A percentile compares a stretch with the other conserved stretches of the same genome.
phyloP scores from a whole-genome alignment of 2,888 invertebrate species.

The Hoplodrina ambigua region DNA sequence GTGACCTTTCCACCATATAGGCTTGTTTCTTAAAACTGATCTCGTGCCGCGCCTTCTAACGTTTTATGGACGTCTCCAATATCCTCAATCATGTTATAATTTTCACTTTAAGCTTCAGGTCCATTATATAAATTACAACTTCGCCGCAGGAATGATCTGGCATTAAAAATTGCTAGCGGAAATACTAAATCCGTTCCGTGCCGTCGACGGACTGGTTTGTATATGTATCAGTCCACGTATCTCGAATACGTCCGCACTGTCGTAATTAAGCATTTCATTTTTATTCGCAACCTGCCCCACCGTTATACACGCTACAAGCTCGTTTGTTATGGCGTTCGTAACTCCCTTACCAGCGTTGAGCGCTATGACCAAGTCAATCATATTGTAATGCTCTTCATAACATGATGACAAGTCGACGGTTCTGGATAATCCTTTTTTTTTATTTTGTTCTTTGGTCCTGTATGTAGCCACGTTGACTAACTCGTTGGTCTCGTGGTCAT shows the following conservation, averaged over 20 bases:
- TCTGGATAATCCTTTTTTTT: too few relatives aligned
- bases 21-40: not conserved
- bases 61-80: conserved; percentile 11
- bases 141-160: conserved; percentile 37
- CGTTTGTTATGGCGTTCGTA: conserved; percentile 25
- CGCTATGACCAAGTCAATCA: conserved; percentile 14
- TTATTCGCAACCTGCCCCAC: conserved; percentile 51
- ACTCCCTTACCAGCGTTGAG: not conserved
- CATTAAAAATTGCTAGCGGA: conserved; percentile 62
- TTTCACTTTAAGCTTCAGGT: conserved; percentile 24
- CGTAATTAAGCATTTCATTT: conserved; percentile 66
- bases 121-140: conserved; percentile 47
- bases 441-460: too few relatives aligned
- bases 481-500: too few relatives aligned
- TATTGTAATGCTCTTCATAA: conserved; percentile 30
- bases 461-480: too few relatives aligned
- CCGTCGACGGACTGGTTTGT: conserved; percentile 66
- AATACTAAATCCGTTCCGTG: conserved; percentile 71
- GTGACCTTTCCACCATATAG: conserved; percentile 17
- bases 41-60: not conserved
- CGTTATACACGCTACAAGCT: conserved; percentile 20
- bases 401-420: conserved; percentile 7
- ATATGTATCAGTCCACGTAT: conserved; percentile 69
- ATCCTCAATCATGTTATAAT: conserved; percentile 35
- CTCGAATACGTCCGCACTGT: conserved; percentile 66